Evolutionary conservation across 2,113 vertebrate species (phyloP), one percentile per base, ranked within the genome.

Genomic region (Chelonoidis abingdonii): DNA sequence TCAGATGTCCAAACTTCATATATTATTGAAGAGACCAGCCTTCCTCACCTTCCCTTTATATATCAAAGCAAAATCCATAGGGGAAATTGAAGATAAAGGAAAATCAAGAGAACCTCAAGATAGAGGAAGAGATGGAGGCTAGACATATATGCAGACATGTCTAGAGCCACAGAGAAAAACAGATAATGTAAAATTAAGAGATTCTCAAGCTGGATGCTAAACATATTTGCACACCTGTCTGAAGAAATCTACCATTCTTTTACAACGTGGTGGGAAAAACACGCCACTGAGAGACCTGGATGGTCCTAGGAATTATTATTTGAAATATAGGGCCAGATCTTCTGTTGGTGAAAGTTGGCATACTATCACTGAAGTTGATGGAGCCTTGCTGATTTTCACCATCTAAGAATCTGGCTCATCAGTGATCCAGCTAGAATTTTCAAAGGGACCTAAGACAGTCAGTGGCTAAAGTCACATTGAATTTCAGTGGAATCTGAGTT

Each of bases 401-500:
- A 44, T 12, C 38, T 76, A 38, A 44, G 41, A 44, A 47, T 76
- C 22, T 25, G 75, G 24, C 80, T 90, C 87, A 27, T 25, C 11
- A 2, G 35, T 80, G 57, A 21, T 89, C 57, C 5, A 14, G 53
- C 44, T 4, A 22, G 12, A 2, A 75, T 69, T 13, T 25, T 1
- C 0, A 25, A 14, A 65, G 54, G 54, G 62, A 47, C 25, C 1
- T 54, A 9, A 21, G 79, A 31, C n/a, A 41, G 21, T 12, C 31
- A 27, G 0, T 0, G 1, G 2, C 65, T 78, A 29, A 47, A 5
- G 4, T 38, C 24, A n/a, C n/a, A 35, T 3, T 14, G 54, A 41
- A 38, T 41, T 65, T 75, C 5, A 8, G 50, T n/a, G 0, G 0
- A 27, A 93, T 21, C 54, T 0, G 0, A 35, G 41, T 1, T 11